Base-by-base conservation (phyloP, 2,113 vertebrate species). In the Thunnus maccoyii region DNA sequence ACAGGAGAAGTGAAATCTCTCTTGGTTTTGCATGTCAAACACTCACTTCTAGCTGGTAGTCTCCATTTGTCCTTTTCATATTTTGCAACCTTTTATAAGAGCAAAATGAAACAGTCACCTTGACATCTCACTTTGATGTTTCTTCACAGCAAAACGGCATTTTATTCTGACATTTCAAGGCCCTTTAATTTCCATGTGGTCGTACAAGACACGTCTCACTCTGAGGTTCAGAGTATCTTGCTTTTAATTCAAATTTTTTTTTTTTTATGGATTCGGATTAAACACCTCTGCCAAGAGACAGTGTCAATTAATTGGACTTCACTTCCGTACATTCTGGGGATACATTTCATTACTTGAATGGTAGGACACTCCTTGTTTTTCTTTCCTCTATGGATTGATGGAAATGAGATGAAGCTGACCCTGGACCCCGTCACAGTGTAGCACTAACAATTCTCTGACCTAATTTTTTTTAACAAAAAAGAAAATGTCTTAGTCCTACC, bases 391-490 rank as follows among this genome's bases (percentile, higher is more conserved):
- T 83, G 90, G 85, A 88, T 76, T 91, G 82, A 90, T 88, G 52
- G 88, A 83, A 88, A 93, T 83, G 76, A 90, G 88, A 90, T 90
- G 88, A 73, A 85, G 78, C 77, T 87, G 86, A 91, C 87, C 86
- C 71, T 52, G 54, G 71, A 83, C 65, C 78, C 71, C 50, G 76
- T 47, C 80, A 57, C 74, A 67, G 57, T 36, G 56, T 41, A 50
- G 74, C 72, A 65, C 68, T 75, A 78, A 88, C 79, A 86, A 87
- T 85, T 87, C 77, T 75, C 71, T 91, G 90, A 92, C 88, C 91
- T 87, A n/a, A 76, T 93, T 91, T 87, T 36, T 41, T 78, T 84
- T 9, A 65, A 82, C 57, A 80, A 71, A 80, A 86, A 85, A 66
- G 18, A 77, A 82, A 77, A 74, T 58, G 76, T 79, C 85, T 72